Percentiles rank a stretch among this genome's conserved stretches.
Conservation (phyloP, 1,140 invertebrate genomes). For the Drosophila teissieri region DNA sequence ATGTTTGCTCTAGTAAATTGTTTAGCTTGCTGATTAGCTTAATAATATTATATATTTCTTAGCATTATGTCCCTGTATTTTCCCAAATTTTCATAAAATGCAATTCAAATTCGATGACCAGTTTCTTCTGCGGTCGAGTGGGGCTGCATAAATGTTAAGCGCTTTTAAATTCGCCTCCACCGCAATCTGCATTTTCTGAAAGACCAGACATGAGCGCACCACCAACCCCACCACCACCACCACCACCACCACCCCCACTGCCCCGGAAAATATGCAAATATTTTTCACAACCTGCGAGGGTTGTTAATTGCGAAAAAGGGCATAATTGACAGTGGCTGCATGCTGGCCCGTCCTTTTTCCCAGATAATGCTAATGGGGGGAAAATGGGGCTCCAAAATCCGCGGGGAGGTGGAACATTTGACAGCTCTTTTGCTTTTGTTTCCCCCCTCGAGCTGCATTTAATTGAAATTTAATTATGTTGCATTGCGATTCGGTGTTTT, state of each 20-base stretch:
- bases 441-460: constrained; percentile 33
- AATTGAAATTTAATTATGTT: constrained; percentile 79
- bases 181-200: constrained; percentile 46
- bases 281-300: constrained; percentile 46
- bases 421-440: constrained; percentile 46
- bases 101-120: background rate
- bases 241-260: background rate
- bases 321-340: constrained; percentile 73
- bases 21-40: too few relatives aligned
- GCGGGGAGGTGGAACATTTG: background rate
- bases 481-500: constrained; percentile 32
- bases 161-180: constrained; percentile 61
- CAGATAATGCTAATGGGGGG: constrained; percentile 68
- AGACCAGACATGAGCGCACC: constrained; percentile 22
- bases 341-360: constrained; percentile 35
- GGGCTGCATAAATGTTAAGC: constrained; percentile 52
- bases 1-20: too few relatives aligned
- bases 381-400: background rate
- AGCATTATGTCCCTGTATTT: too few relatives aligned
- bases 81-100: background rate
- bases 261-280: constrained; percentile 59
- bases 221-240: background rate
- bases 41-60: too few relatives aligned
- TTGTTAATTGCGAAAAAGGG: constrained; percentile 72
- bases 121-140: background rate